Evolutionary conservation across 2,797 vertebrate species (phyloP).

Genomic region (Parauchenoglanis ngamensis): DNA sequence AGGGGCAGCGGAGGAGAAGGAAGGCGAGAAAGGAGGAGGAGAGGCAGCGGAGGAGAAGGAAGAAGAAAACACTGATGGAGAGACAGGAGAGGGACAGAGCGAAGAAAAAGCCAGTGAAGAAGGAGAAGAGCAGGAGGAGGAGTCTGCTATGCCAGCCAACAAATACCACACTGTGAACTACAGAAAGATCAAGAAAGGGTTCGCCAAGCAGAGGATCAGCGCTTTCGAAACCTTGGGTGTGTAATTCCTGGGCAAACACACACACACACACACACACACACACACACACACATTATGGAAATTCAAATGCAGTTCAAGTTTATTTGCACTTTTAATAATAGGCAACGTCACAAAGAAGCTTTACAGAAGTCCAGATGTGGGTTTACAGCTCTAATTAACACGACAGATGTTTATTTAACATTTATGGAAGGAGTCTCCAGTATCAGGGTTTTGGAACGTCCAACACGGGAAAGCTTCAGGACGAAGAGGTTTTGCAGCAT

Average conservation of each 20-base stretch:
- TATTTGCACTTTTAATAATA: neutral
- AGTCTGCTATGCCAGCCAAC: neutral
- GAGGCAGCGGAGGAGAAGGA: neutral
- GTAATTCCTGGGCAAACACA: neutral
- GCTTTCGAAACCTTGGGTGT: slow-evolving; percentile 55
- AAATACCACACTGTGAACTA: slow-evolving; percentile 19
- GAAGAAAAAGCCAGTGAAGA: slow-evolving; percentile 35
- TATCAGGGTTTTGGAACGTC: neutral
- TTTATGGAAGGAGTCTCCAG: neutral
- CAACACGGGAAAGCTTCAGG: neutral
- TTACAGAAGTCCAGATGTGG: neutral
- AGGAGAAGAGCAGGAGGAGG: slow-evolving; percentile 6
- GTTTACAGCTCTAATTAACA: neutral
- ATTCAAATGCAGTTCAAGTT: neutral
- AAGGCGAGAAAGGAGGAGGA: neutral
- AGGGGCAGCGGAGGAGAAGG: neutral
- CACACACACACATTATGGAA: neutral
- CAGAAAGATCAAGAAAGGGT: slow-evolving; percentile 29
- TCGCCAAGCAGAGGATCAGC: slow-evolving; percentile 26
- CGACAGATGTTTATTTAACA: neutral
- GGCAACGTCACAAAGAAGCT: neutral
- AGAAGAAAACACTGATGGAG: neutral
- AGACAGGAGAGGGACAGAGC: slow-evolving; percentile 45
- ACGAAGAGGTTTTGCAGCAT: neutral
- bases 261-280: neutral